phyloP scores from a whole-genome alignment of 2,113 vertebrate species.

The Shinisaurus crocodilurus region DNA sequence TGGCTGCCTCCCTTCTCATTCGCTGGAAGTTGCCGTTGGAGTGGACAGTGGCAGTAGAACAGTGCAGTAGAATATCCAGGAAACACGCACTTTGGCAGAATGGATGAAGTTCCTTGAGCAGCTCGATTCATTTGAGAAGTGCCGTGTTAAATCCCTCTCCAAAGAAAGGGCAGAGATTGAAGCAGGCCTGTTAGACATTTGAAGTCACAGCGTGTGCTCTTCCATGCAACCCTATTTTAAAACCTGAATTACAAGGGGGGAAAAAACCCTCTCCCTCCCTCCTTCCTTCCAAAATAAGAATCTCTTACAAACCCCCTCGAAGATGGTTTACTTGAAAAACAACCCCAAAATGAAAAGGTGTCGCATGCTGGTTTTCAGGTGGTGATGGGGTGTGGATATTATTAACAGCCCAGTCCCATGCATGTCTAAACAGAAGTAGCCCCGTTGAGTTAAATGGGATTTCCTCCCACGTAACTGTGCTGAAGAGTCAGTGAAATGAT shows the following conservation, averaged over 20 bases:
- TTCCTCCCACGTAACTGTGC: neutral
- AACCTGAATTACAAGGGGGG: neutral
- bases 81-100: no score
- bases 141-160: neutral
- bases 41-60: no score
- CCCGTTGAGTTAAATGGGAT: no score
- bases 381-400: neutral
- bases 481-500: neutral
- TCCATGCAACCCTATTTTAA: neutral
- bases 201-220: neutral
- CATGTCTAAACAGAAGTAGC: neutral
- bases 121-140: neutral
- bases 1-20: no score
- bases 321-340: neutral
- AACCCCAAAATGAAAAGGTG: neutral
- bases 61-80: no score
- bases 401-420: neutral
- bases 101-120: neutral
- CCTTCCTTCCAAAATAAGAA: neutral
- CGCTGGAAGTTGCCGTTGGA: no score
- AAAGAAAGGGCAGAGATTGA: neutral
- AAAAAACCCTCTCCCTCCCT: neutral
- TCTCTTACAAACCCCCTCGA: neutral
- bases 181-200: neutral
- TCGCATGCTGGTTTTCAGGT: neutral